Evolutionary conservation across 2,888 invertebrate genomes (phyloP).

Genomic region (Autographa pulchrina): DNA sequence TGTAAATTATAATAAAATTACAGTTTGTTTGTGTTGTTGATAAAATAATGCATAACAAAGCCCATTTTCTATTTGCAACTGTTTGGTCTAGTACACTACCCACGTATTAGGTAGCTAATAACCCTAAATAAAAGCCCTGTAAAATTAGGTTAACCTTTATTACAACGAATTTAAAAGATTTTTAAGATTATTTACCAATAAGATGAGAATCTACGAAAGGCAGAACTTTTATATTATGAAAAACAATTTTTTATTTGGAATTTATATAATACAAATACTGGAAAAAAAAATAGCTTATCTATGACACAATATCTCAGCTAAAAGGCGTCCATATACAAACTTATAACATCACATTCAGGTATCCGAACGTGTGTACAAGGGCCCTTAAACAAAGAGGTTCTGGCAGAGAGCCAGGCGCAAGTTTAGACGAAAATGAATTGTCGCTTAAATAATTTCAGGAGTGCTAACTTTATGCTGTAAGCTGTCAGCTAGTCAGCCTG

Average conservation of each 20-base stretch:
- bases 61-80: no score
- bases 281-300: neutral
- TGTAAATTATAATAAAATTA: neutral
- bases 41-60: no score
- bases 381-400: constrained; percentile 11
- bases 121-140: no score
- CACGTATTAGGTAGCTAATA: no score
- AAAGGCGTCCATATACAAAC: neutral
- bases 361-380: neutral
- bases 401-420: constrained; percentile 31
- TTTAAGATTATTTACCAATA: no score
- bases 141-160: neutral
- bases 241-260: no score
- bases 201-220: no score
- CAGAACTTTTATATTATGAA: no score
- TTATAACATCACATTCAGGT: neutral
- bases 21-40: neutral
- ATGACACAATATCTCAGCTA: neutral
- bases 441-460: neutral
- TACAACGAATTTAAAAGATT: neutral
- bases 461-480: neutral
- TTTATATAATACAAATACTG: no score
- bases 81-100: no score
- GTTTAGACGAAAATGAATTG: neutral
- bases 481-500: neutral